Evolutionary conservation across 2,113 vertebrate genomes (phyloP).

Genomic region (Dolichallabes microphthalmus): DNA sequence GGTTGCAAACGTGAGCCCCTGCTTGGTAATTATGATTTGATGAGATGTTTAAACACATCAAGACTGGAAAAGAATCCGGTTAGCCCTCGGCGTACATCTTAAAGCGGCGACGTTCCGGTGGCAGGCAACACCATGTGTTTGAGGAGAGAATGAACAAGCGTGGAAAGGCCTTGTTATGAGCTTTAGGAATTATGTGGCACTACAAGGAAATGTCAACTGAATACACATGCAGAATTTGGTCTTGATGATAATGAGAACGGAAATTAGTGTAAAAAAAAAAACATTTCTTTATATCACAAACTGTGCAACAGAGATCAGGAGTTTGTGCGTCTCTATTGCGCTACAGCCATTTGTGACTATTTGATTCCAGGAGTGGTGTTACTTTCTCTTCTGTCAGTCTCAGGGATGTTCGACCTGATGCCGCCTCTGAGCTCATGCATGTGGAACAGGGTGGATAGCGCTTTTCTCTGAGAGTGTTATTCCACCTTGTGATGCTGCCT

Average conservation of each 20-base stretch:
- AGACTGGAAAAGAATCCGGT: background rate
- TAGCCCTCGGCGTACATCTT: conserved; percentile 9
- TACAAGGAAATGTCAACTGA: background rate
- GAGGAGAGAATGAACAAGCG: background rate
- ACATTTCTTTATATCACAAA: background rate
- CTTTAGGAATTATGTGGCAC: background rate
- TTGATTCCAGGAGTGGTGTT: no score
- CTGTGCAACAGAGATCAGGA: background rate
- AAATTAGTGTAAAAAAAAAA: background rate
- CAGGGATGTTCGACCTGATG: background rate
- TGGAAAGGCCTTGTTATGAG: background rate
- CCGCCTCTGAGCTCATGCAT: background rate
- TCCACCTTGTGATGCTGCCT: background rate
- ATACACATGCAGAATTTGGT: background rate
- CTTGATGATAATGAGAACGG: background rate
- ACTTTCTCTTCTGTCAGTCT: background rate
- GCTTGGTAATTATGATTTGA: background rate
- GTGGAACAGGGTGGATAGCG: background rate
- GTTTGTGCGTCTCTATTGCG: background rate
- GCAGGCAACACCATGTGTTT: background rate
- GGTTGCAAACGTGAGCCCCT: background rate
- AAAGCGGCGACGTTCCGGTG: background rate
- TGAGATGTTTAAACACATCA: conserved; percentile 22
- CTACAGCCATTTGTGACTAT: background rate
- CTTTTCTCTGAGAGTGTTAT: background rate